Percentiles rank a stretch among this genome's conserved stretches.
Conservation (phyloP, 2,888 invertebrate genomes). For the Vesta saturnalis region DNA sequence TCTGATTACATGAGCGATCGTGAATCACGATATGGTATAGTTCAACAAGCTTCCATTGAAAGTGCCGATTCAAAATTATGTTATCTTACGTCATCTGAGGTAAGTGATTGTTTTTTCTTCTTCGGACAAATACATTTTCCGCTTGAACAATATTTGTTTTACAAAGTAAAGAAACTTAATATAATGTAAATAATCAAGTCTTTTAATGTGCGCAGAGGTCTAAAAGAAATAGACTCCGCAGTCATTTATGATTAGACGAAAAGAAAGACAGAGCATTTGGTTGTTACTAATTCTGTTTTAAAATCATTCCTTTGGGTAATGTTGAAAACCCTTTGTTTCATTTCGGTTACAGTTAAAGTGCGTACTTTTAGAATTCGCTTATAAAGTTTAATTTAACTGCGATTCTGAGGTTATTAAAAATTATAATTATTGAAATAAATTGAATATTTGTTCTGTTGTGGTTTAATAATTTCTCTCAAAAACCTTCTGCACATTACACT, state of each 20-base stretch:
- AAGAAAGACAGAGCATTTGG: no score
- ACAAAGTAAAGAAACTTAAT: neutral
- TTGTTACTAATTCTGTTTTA: neutral
- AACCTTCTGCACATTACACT: no score
- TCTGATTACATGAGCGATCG: slow-evolving; percentile 92
- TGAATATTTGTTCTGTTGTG: no score
- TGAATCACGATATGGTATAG: slow-evolving; percentile 87
- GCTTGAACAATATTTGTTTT: neutral
- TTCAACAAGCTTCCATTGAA: slow-evolving; percentile 93
- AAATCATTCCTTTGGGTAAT: slow-evolving; percentile 3
- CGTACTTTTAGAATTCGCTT: neutral
- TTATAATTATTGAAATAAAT: no score
- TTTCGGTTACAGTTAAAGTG: neutral
- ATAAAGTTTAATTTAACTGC: slow-evolving; percentile 3
- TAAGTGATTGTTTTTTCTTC: slow-evolving; percentile 73
- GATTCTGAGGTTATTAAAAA: no score
- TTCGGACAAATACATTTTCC: neutral
- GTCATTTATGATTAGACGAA: no score
- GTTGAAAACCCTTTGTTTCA: neutral
- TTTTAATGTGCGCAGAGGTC: no score
- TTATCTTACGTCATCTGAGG: slow-evolving; percentile 95
- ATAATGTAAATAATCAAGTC: neutral
- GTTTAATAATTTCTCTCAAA: no score
- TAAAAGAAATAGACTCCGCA: neutral
- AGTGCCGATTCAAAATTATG: slow-evolving; percentile 94